Evolutionary conservation across 2,797 vertebrate genomes (phyloP), one percentile per base, ranked within the genome.

Genomic region (Columba guinea): DNA sequence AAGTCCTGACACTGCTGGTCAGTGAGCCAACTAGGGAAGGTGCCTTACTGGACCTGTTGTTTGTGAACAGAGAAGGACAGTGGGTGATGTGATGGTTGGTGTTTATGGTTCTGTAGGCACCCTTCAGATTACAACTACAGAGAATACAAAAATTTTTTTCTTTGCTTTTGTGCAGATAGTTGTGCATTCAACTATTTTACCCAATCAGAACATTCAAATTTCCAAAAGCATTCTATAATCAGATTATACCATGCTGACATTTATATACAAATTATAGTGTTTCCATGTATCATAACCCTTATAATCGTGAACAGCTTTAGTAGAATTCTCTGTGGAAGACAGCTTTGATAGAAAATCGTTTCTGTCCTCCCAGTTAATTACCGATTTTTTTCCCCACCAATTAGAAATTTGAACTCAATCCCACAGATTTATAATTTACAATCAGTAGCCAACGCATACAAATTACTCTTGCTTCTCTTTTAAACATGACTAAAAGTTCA

Each of bases 351-450:
- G 94, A 96, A 96, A 97, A 96, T 94, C 39, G 4, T 94, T 96
- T 96, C 87, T 96, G 94, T 91, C 91, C 94, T 95, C 96, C 91
- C 95, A 96, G 92, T 96, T 97, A 96, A 97, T 97, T 97, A 95
- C 95, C 92, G 94, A 96, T 91, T 96, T 96, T 92, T 96, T 85
- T 2, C 87, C 88, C 87, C 88, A 96, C 95, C 97, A 97, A 96
- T 97, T 97, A 97, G 91, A 95, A 97, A 97, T 96, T 97, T 96
- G 95, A 97, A 97, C 95, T 95, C 96, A 96, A 95, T 97, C 94
- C 96, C 97, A 97, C 87, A 96, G 94, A 96, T 96, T 97, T 97
- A 95, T 95, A 96, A 94, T 96, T 97, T 97, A 95, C 88, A 94
- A 96, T 95, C 93, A 94, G 96, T 95, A 95, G 89, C 94, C 93